Percentiles rank a stretch among this genome's conserved stretches.
phyloP scores from a whole-genome alignment of 2,888 invertebrate species.

The Dione juno region DNA sequence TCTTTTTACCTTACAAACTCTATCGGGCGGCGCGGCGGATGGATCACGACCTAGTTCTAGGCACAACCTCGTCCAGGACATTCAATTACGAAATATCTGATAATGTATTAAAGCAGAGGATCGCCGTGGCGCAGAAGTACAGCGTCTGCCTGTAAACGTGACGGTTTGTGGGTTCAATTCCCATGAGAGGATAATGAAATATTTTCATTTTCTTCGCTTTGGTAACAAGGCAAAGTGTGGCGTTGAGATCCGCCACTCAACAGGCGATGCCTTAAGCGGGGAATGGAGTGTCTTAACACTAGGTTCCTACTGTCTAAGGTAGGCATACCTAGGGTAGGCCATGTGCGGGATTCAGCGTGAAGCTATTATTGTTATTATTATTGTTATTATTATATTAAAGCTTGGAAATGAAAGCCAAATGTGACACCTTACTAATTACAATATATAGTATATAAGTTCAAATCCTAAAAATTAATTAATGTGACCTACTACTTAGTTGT shows the following conservation, averaged over 20 bases:
- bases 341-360: background rate
- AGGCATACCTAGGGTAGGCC: no score
- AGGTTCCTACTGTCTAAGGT: background rate
- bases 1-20: background rate
- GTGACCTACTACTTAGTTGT: no score
- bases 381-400: no score
- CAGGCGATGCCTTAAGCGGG: background rate
- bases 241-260: background rate
- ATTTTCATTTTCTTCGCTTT: no score
- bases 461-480: no score
- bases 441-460: no score
- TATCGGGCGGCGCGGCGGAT: background rate
- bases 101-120: no score
- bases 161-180: background rate
- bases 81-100: no score
- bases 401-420: no score
- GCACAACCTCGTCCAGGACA: background rate
- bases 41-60: background rate
- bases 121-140: no score
- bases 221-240: background rate
- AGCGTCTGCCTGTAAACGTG: background rate
- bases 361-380: no score
- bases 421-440: no score
- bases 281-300: background rate
- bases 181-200: background rate